Base-by-base conservation (phyloP, 2,888 invertebrate genomes). In the Ashinkailepas kermadecensis region DNA sequence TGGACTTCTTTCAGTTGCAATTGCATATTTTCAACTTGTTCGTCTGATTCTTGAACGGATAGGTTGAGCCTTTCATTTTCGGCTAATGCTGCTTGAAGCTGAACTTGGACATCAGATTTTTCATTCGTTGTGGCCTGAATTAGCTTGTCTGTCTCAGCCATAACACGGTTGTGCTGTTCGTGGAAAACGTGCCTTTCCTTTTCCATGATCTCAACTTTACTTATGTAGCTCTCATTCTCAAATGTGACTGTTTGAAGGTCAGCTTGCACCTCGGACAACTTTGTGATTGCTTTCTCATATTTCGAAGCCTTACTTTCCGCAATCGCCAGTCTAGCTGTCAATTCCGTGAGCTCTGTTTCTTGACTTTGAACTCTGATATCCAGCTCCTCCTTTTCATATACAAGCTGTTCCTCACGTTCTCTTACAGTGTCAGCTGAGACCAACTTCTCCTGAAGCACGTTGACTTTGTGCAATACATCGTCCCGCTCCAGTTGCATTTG, bases 381-480 rank as follows among this genome's bases (percentile, higher is more conserved):
- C 21, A 56, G 74, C 74, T 74, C 74, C 56, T 54, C 74, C 56
- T 74, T 54, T 56, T 74, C 74, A 18, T 74, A 74, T 21, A 21
- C 9, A 58, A 79, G 79, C 79, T 79, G 58, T 58, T 79, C 58
- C 23, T 79, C 79, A 13, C 11, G 79, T 13, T 74, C 74, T 8
- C 8, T 21, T 1, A 9, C 21, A 12, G 12, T 23, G 18, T 74
- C 74, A 15, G 54, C 11, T 8, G n/a, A 23, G 23, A 23, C 58
- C 58, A 79, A 58, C 58, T 23, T n/a, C 23, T 79, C 23, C 79
- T 79, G 79, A 58, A 58, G 79, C 79, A 21, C 10, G 56, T 57
- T 21, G 21, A 23, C 39, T 7, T 18, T 23, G 12, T 57, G 56
- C 78, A 21, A 12, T 15, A n/a, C 56, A n/a, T 78, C 78, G 78